Conservation (phyloP, 2,888 invertebrate genomes). For the Lymantria dispar region DNA sequence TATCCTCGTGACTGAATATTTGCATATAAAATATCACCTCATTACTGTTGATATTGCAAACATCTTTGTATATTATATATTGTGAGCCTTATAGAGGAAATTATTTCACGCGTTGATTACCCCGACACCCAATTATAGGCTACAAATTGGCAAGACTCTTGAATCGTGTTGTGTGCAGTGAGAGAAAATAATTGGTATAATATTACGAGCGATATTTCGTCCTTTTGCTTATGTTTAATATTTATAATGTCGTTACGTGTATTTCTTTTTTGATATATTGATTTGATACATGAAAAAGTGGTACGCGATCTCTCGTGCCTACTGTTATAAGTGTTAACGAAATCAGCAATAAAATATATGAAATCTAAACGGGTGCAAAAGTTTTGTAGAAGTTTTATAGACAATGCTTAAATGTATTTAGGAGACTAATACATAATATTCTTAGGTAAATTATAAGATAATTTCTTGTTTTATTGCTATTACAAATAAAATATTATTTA, state of each 20-base stretch:
- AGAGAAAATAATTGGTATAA: slow-evolving; percentile 34
- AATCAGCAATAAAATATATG: too few species aligned
- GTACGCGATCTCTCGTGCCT: too few species aligned
- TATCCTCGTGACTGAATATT: slow-evolving; percentile 10
- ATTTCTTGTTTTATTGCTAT: too few species aligned
- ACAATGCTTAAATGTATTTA: too few species aligned
- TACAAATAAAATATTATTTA: too few species aligned
- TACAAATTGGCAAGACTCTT: slow-evolving; percentile 46
- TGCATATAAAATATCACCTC: background rate
- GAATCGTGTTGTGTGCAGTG: slow-evolving; percentile 29
- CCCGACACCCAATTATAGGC: slow-evolving; percentile 55
- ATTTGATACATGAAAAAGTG: too few species aligned
- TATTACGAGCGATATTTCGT: slow-evolving; percentile 4
- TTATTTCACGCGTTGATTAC: slow-evolving; percentile 62
- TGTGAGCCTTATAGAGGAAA: slow-evolving; percentile 31
- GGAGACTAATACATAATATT: too few species aligned
- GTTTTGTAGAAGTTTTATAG: too few species aligned
- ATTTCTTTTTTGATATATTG: too few species aligned
- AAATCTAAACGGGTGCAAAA: too few species aligned
- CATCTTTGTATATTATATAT: background rate
- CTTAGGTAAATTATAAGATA: too few species aligned
- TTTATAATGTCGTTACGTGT: background rate
- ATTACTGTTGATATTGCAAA: background rate
- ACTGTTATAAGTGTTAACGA: too few species aligned
- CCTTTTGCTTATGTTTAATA: background rate